These are phyloP conservation scores for Xiphias gladius DNA, from an alignment of 2,113 vertebrate genomes.

Conservation along the genomic window DNA sequence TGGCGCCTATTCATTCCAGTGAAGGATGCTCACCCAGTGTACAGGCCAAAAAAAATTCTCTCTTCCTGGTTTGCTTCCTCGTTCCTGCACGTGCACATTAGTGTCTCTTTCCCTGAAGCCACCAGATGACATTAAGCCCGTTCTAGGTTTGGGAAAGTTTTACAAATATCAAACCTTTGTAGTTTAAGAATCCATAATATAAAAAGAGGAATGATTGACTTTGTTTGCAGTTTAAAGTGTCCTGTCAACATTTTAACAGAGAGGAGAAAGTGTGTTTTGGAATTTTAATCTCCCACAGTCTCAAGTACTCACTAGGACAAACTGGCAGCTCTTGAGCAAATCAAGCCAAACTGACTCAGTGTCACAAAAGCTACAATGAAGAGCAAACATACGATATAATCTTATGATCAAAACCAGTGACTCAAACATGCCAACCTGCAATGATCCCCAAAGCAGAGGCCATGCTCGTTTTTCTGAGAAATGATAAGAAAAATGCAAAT, in stretches of 20 bases:
- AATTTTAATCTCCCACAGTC: not conserved
- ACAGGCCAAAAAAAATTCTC: not conserved
- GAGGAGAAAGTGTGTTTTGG: not conserved
- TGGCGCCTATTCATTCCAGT: not conserved
- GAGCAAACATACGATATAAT: not conserved
- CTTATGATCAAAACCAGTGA: not conserved
- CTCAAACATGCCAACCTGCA: not conserved
- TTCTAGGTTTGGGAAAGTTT: not conserved
- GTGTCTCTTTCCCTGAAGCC: not conserved
- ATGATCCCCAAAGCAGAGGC: not conserved
- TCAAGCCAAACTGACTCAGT: not conserved
- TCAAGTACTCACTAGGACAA: not conserved
- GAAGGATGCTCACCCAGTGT: not conserved
- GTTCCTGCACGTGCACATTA: not conserved
- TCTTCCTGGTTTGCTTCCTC: slow-evolving; percentile 1
- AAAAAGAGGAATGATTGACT: not conserved
- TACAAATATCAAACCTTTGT: not conserved
- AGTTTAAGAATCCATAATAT: not conserved
- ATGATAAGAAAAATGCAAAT: slow-evolving; percentile 12
- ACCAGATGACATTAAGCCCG: not conserved
- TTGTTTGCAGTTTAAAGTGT: not conserved
- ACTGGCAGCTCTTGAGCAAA: not conserved
- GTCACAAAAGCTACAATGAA: slow-evolving; percentile 8
- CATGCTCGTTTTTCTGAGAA: not conserved
- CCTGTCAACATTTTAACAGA: not conserved